These are phyloP conservation scores for Rynchops niger DNA, from an alignment of 2,113 vertebrate genomes.

Conservation along the genomic window DNA sequence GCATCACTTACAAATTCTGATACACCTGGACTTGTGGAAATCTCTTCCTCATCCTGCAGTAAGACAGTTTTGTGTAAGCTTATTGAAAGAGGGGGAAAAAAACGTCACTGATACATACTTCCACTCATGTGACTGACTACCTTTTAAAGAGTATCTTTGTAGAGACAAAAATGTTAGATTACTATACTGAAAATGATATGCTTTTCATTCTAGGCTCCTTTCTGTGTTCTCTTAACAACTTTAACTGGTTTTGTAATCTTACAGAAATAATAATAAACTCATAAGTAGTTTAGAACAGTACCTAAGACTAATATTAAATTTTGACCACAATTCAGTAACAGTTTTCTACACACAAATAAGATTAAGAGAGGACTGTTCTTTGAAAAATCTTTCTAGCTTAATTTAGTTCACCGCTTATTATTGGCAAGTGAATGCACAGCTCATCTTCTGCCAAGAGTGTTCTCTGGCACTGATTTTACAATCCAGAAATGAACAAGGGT, in stretches of 20 bases:
- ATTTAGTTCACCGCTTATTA: not conserved
- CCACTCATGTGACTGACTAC: not conserved
- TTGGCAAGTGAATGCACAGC: not conserved
- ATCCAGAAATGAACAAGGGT: not conserved
- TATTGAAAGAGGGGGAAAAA: not conserved
- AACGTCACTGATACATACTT: not conserved
- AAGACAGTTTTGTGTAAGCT: not conserved
- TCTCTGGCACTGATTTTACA: not conserved
- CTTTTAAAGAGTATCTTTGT: not conserved
- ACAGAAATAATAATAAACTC: not conserved
- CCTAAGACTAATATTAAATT: not conserved
- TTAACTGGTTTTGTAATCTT: not conserved
- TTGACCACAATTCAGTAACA: not conserved
- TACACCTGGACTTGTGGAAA: conserved; percentile 93
- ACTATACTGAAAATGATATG: not conserved
- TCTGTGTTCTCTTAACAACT: not conserved
- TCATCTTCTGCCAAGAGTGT: conserved; percentile 17
- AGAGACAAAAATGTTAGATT: not conserved
- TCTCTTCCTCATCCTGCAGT: conserved; percentile 89
- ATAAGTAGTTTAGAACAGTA: not conserved
- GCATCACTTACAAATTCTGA: conserved; percentile 98
- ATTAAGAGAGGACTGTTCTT: not conserved
- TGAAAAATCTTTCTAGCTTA: not conserved
- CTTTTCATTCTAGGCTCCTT: not conserved
- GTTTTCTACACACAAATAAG: not conserved